Evolutionary conservation across 1,140 invertebrate species (phyloP).

Genomic region (Micrasema minimum): DNA sequence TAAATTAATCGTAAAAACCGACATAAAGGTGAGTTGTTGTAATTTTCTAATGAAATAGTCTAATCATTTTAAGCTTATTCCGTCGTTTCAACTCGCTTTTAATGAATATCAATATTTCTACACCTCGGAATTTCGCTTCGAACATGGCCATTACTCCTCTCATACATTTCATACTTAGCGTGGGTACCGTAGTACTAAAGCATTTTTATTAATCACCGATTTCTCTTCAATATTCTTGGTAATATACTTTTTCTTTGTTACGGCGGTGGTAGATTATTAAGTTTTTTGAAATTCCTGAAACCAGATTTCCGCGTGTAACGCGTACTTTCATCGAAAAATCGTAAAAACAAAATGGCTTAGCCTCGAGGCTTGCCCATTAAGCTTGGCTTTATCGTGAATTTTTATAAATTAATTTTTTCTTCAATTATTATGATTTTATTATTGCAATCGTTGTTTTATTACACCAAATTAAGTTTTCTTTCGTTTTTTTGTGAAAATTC

Average conservation of each 20-base stretch:
- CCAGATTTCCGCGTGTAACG: slow-evolving; percentile 38
- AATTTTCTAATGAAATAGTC: slow-evolving; percentile 60
- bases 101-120: slow-evolving; percentile 60
- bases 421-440: slow-evolving; percentile 22
- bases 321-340: slow-evolving; percentile 51
- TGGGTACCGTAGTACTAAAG: slow-evolving; percentile 46
- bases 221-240: slow-evolving; percentile 43
- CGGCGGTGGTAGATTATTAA: slow-evolving; percentile 42
- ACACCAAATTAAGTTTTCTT: slow-evolving; percentile 16
- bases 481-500: slow-evolving; percentile 12
- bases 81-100: slow-evolving; percentile 58
- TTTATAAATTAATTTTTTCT: slow-evolving; percentile 42
- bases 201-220: slow-evolving; percentile 41
- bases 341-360: slow-evolving; percentile 51
- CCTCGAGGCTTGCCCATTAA: slow-evolving; percentile 48
- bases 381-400: slow-evolving; percentile 47
- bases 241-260: slow-evolving; percentile 36
- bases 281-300: slow-evolving; percentile 43
- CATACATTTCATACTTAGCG: slow-evolving; percentile 48
- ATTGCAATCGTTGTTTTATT: slow-evolving; percentile 9
- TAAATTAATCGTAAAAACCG: slow-evolving; percentile 68
- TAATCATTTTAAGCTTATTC: slow-evolving; percentile 59
- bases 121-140: slow-evolving; percentile 67
- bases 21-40: slow-evolving; percentile 65
- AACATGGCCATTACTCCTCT: slow-evolving; percentile 63